Conservation (phyloP, 2,888 invertebrate genomes). For the Scaptomyza polygonia region DNA sequence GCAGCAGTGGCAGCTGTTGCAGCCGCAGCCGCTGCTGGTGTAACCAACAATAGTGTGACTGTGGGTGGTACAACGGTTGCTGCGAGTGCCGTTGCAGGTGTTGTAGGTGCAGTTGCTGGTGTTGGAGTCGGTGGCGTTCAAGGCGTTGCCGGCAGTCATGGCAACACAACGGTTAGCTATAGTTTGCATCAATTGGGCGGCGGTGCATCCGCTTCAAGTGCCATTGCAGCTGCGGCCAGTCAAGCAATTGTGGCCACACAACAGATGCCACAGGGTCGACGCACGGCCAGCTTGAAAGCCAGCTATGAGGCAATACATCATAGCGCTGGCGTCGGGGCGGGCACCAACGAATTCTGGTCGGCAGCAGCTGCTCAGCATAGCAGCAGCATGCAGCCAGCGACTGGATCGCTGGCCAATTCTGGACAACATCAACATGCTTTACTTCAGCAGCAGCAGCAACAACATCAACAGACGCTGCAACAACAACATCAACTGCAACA, state of each 20-base stretch:
- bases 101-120: conserved; percentile 1
- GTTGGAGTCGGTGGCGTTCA: background rate
- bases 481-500: conserved; percentile 19
- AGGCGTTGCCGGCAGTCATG: conserved; percentile 16
- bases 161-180: conserved; percentile 85
- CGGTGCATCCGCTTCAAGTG: conserved; percentile 88
- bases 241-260: conserved; percentile 98
- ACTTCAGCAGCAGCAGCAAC: conserved; percentile 14
- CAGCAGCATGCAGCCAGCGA: conserved; percentile 86
- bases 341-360: conserved; percentile 87
- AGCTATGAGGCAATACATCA: conserved; percentile 95
- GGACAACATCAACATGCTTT: conserved; percentile 76
- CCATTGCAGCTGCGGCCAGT: conserved; percentile 96
- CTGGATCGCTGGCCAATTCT: conserved; percentile 86
- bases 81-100: background rate
- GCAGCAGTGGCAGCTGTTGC: conserved; percentile 11
- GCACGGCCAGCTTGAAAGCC: conserved; percentile 96
- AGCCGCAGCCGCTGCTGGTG: conserved; percentile 13
- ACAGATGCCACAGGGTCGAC: conserved; percentile 96
- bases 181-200: conserved; percentile 93
- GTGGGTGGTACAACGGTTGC: conserved; percentile 5
- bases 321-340: conserved; percentile 87
- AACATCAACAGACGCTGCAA: conserved; percentile 85
- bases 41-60: conserved; percentile 18
- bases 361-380: conserved; percentile 88